Evolutionary conservation across 92 coral and sea anemone species (phyloP).

Genomic region (Desmophyllum pertusum): DNA sequence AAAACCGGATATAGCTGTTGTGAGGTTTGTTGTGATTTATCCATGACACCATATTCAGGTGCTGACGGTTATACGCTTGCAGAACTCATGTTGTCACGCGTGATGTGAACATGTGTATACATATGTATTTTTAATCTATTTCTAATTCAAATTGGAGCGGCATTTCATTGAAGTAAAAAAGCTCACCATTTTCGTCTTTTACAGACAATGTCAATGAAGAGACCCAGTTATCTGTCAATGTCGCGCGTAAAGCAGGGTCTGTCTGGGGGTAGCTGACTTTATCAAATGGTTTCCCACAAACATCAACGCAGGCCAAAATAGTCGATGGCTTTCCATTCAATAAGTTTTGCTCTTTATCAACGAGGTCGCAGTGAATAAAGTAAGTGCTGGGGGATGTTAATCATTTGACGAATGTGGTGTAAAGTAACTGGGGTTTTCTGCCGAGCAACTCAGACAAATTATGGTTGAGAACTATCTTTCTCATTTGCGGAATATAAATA

Average conservation of each 20-base stretch:
- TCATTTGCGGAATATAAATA: no score
- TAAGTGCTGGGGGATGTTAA: no score
- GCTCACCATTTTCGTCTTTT: background rate
- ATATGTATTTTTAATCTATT: no score
- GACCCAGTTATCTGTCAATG: background rate
- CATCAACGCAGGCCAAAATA: background rate
- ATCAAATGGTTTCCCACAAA: background rate
- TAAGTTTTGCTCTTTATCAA: no score
- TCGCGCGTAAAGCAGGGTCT: background rate
- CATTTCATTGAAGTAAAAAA: background rate
- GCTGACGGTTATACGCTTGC: background rate
- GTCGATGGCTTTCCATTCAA: background rate
- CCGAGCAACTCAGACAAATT: no score
- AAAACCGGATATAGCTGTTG: no score
- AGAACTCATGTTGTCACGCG: background rate
- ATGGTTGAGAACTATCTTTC: no score
- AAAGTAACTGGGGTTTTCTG: no score
- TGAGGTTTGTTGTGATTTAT: no score
- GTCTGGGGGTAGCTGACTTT: background rate
- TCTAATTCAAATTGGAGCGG: background rate
- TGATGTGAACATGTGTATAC: no score
- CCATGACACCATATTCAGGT: background rate
- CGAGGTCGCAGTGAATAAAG: no score
- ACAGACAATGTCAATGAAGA: background rate
- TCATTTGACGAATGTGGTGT: no score